phyloP scores from a whole-genome alignment of 2,797 vertebrate species.

The Ptychobarbus kaznakovi region DNA sequence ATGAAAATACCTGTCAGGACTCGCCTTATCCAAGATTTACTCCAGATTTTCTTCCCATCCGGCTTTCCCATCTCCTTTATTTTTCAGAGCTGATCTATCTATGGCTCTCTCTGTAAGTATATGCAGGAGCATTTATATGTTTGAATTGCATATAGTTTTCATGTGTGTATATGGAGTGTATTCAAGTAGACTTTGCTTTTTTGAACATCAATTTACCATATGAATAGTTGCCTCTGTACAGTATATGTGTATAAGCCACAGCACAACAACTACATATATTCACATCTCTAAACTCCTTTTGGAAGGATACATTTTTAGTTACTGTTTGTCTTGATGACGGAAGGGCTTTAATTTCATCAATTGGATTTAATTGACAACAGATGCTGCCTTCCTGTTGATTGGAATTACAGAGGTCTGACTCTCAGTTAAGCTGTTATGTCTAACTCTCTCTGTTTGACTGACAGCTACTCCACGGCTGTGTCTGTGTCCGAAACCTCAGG shows the following conservation, averaged over 20 bases:
- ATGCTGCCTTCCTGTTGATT: constrained; percentile 39
- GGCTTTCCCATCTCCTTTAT: too few species aligned
- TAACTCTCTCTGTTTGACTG: constrained; percentile 41
- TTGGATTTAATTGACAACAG: constrained; percentile 53
- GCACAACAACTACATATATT: constrained; percentile 1
- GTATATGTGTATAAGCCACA: not conserved
- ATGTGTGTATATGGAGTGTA: not conserved
- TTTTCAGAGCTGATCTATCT: not conserved
- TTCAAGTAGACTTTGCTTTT: not conserved
- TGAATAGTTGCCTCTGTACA: constrained; percentile 6
- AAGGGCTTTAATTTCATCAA: constrained; percentile 48
- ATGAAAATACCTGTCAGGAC: not conserved
- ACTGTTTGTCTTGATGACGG: constrained; percentile 48
- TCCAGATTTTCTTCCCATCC: not conserved
- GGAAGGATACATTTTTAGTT: constrained; percentile 18
- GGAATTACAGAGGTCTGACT: constrained; percentile 41
- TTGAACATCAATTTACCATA: not conserved
- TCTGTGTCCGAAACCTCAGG: constrained; percentile 10
- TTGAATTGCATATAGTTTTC: not conserved
- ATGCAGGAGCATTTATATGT: not conserved
- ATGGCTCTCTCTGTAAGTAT: too few species aligned
- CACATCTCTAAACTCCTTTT: not conserved
- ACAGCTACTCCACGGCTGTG: constrained; percentile 1
- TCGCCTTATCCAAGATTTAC: constrained; percentile 9
- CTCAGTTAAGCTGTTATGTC: constrained; percentile 24